A percentile compares a stretch with the other conserved stretches of the same genome.
Conservation (phyloP, 1,140 invertebrate species). For the Palaemon carinicauda region DNA sequence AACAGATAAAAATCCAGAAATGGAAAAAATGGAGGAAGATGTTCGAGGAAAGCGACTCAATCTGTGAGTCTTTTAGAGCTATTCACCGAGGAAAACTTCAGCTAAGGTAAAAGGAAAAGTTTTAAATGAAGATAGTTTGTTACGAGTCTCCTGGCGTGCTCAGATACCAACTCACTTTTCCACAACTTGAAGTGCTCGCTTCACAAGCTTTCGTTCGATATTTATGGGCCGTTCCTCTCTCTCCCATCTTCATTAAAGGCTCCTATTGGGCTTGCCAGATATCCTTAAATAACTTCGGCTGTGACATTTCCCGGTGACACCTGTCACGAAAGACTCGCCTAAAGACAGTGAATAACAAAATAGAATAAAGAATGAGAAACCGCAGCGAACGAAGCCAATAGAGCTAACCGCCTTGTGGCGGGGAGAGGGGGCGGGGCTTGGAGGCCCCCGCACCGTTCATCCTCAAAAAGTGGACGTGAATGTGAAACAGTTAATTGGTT, state of each 20-base stretch:
- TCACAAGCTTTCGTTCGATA: slow-evolving; percentile 27
- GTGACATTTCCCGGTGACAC: not conserved
- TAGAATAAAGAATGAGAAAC: not conserved
- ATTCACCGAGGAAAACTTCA: slow-evolving; percentile 54
- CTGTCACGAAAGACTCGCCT: not conserved
- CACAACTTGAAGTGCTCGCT: not conserved
- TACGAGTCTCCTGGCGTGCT: slow-evolving; percentile 37
- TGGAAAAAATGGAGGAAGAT: slow-evolving; percentile 42
- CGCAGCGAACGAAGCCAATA: not conserved
- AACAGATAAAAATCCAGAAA: not conserved
- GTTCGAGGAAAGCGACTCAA: slow-evolving; percentile 52
- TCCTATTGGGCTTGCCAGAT: not conserved
- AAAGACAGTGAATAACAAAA: no score
- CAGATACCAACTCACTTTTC: not conserved
- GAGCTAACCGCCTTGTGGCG: not conserved
- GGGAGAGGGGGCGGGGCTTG: not conserved
- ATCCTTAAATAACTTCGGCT: no score
- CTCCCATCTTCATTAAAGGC: not conserved
- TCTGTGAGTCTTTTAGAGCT: slow-evolving; percentile 50
- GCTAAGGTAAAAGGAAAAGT: slow-evolving; percentile 55
- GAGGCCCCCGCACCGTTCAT: slow-evolving; percentile 30
- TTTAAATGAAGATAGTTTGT: slow-evolving; percentile 57
- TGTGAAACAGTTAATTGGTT: slow-evolving; percentile 57
- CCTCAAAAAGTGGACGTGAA: slow-evolving; percentile 54
- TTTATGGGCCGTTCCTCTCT: not conserved